A percentile compares a stretch with the other conserved stretches of the same genome.
These are phyloP conservation scores for Hemistola chrysoprasaria DNA, from an alignment of 2,888 invertebrate genomes.

Conservation along the genomic window DNA sequence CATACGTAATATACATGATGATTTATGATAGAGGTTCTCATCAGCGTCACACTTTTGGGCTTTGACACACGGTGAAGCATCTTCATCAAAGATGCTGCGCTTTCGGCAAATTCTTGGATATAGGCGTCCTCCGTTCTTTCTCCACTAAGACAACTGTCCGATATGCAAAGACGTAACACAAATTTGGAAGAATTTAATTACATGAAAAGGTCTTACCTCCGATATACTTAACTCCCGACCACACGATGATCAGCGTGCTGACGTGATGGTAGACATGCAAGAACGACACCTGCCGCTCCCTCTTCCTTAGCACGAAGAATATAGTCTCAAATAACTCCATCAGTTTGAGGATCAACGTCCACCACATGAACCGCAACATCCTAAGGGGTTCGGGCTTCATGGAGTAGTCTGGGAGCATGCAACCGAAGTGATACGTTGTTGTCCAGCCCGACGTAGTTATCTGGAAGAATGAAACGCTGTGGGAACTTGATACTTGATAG, in stretches of 20 bases:
- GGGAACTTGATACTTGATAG: too few species aligned
- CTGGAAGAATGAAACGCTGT: conserved; percentile 74
- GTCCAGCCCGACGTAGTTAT: conserved; percentile 85
- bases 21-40: too few species aligned
- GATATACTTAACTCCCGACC: conserved; percentile 83
- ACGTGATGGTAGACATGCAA: conserved; percentile 89
- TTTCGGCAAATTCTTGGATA: too few species aligned
- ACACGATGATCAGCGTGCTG: conserved; percentile 81
- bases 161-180: too few species aligned
- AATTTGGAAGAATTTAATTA: too few species aligned
- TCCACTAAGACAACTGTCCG: too few species aligned
- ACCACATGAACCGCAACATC: conserved; percentile 82
- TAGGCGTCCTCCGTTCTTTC: too few species aligned
- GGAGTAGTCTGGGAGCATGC: conserved; percentile 88
- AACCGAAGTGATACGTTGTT: conserved; percentile 83
- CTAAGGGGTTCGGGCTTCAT: conserved; percentile 83
- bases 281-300: conserved; percentile 86
- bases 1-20: too few species aligned
- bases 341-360: conserved; percentile 84
- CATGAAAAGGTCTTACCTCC: conserved; percentile 77
- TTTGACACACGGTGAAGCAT: too few species aligned
- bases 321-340: conserved; percentile 86
- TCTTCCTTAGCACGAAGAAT: conserved; percentile 88
- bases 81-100: too few species aligned
- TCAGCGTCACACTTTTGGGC: not conserved